Evolutionary conservation across 1,140 invertebrate genomes (phyloP).

Genomic region (Cephus cinctus): DNA sequence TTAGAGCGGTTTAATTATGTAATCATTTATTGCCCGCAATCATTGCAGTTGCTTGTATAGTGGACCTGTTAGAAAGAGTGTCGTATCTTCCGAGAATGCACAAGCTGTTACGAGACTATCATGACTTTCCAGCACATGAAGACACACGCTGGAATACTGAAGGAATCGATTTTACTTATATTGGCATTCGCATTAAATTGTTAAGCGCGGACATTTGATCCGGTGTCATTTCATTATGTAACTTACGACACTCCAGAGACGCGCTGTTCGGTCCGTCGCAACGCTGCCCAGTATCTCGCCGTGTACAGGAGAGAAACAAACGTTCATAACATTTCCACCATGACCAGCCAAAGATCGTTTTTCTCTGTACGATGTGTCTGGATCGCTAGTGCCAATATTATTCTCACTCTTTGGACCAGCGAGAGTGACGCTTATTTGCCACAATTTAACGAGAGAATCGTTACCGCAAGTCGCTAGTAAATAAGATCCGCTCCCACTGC

Average conservation of each 20-base stretch:
- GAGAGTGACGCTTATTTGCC: slow-evolving; percentile 59
- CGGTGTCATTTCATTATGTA: no score
- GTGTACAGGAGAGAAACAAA: slow-evolving; percentile 59
- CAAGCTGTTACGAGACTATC: slow-evolving; percentile 60
- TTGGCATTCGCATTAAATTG: no score
- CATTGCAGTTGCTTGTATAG: neutral
- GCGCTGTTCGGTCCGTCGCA: slow-evolving; percentile 63
- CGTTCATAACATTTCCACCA: slow-evolving; percentile 61
- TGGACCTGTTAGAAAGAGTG: slow-evolving; percentile 57
- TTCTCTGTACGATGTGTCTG: slow-evolving; percentile 21
- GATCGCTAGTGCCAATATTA: slow-evolving; percentile 3
- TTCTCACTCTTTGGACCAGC: neutral
- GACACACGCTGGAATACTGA: slow-evolving; percentile 57
- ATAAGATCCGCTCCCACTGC: slow-evolving; percentile 46
- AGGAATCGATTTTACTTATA: no score
- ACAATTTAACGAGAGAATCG: slow-evolving; percentile 71
- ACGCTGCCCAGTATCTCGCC: slow-evolving; percentile 62
- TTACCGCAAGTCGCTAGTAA: slow-evolving; percentile 70
- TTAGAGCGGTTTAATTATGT: slow-evolving; percentile 1
- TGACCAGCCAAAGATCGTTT: slow-evolving; percentile 51
- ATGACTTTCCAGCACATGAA: slow-evolving; percentile 61
- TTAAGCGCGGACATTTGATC: no score
- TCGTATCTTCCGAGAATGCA: slow-evolving; percentile 56
- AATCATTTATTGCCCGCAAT: neutral
- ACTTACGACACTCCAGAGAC: slow-evolving; percentile 66